Base-by-base conservation (phyloP, 2,113 vertebrate species). In the Tyto alba region DNA sequence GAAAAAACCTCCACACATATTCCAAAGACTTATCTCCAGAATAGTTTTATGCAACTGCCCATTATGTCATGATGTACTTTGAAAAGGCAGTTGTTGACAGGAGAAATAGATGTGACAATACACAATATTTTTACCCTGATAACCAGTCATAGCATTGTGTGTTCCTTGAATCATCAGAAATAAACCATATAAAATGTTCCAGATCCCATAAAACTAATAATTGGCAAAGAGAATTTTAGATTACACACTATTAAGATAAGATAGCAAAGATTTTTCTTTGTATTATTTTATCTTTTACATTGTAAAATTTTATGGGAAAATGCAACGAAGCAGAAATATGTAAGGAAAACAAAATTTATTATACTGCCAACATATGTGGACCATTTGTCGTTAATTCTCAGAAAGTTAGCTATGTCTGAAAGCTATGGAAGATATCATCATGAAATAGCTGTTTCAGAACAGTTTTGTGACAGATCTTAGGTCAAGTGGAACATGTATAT, bases 261-360 rank as follows among this genome's bases (percentile, higher is more conserved):
- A 62, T 8, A 59, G 50, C 21, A 78, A 93, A 72, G 71, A 78
- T 38, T 79, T 92, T 56, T 86, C 30, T 60, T 74, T 41, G 32
- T 29, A 60, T 36, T 89, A 71, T n/a, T 91, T 84, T 40, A 72
- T 68, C 55, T 13, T 91, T 84, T 87, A 57, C 59, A 48, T 36
- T 32, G 34, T 73, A 83, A 88, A 79, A 72, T 83, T 67, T 67
- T 85, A 75, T 85, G 72, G 48, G 48, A 91, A 96, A 90, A 92
- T 45, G 59, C 67, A 87, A 67, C 6, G 13, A 91, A 90, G 83
- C 36, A 89, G 74, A 93, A 92, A 93, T 38, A 59, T 7, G 6
- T 21, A 64, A 59, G 16, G 19, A 19, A 95, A 91, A 95, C 38
- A 86, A 88, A 63, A 85, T 68, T 52, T 60, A 81, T 82, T 92